phyloP scores from a whole-genome alignment of 2,797 vertebrate genomes.

The Australoheros facetus region DNA sequence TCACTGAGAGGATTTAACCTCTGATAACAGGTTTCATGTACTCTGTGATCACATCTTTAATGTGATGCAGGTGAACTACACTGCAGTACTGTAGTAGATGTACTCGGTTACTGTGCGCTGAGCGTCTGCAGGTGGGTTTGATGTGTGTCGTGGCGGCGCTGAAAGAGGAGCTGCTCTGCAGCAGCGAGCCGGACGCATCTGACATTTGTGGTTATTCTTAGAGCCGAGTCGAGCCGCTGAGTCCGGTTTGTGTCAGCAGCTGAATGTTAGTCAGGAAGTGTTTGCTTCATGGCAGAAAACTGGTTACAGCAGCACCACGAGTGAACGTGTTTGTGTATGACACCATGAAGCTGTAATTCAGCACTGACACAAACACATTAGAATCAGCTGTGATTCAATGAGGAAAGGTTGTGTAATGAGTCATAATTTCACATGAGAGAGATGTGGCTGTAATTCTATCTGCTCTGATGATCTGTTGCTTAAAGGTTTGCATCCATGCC shows the following conservation, averaged over 20 bases:
- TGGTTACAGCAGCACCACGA: neutral
- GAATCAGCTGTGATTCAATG: neutral
- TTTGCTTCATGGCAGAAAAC: neutral
- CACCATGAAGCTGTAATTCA: neutral
- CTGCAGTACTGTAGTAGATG: neutral
- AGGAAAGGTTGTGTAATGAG: neutral
- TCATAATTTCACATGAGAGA: neutral
- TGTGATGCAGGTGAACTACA: neutral
- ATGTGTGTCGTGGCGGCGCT: neutral
- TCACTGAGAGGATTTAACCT: too few relatives aligned
- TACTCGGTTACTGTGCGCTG: neutral
- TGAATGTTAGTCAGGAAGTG: neutral
- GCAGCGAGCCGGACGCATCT: slow-evolving; percentile 23
- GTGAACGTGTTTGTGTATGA: neutral
- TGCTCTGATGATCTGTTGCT: neutral
- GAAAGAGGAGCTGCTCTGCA: slow-evolving; percentile 34
- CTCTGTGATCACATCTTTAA: neutral
- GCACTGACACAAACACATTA: neutral
- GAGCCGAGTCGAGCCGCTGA: slow-evolving; percentile 5
- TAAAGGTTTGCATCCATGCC: neutral
- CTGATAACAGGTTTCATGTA: neutral
- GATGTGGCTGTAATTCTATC: neutral
- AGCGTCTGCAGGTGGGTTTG: neutral
- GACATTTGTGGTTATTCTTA: slow-evolving; percentile 72
- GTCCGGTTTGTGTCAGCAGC: neutral